These are phyloP conservation scores for Numenius phaeopus DNA, from an alignment of 2,797 vertebrate species.

Conservation along the genomic window DNA sequence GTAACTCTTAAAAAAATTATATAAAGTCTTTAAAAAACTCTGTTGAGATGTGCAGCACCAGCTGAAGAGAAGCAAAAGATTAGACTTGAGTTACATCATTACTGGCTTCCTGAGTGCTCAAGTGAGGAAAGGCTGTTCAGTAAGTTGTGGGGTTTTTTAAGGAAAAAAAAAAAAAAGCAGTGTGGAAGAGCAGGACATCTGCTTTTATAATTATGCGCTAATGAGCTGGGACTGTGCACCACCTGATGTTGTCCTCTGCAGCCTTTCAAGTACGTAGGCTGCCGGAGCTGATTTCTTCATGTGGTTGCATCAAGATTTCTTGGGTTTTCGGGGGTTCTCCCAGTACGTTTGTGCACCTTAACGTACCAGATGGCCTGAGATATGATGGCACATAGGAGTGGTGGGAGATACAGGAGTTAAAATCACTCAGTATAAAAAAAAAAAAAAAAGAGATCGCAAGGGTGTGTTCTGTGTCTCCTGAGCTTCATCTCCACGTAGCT, in stretches of 20 bases:
- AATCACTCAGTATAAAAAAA: not conserved
- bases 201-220: slow-evolving; percentile 54
- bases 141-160: not conserved
- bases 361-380: fast-evolving
- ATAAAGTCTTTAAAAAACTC: not conserved
- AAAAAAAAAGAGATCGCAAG: not conserved
- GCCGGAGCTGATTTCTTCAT: not conserved
- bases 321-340: not conserved
- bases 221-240: not conserved
- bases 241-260: slow-evolving; percentile 42
- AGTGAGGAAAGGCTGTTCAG: slow-evolving; percentile 43
- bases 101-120: slow-evolving; percentile 27
- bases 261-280: slow-evolving; percentile 11
- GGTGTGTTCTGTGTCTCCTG: not conserved
- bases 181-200: slow-evolving; percentile 41
- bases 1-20: not conserved
- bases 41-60: not conserved
- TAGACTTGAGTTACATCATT: slow-evolving; percentile 18
- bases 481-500: not conserved
- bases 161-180: not conserved
- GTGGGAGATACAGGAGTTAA: not conserved
- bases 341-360: not conserved
- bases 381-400: not conserved
- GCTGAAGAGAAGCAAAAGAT: slow-evolving; percentile 42
- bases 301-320: not conserved